phyloP scores from a whole-genome alignment of 2,888 invertebrate species.

The Cremastinae sp. region DNA sequence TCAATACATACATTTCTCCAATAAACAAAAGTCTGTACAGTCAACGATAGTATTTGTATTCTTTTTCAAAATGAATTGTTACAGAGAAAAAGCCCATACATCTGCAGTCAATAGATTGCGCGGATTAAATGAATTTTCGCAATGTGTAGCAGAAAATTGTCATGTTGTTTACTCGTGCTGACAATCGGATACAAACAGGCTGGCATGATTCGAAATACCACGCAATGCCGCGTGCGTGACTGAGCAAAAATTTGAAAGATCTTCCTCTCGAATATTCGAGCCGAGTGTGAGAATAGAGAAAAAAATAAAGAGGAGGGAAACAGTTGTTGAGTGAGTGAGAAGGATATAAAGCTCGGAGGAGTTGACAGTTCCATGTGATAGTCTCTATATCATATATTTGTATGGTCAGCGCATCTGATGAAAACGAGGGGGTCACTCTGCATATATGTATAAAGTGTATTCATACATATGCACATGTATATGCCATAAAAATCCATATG shows the following conservation, averaged over 20 bases:
- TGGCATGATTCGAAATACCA: slow-evolving; percentile 23
- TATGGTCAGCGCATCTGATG: slow-evolving; percentile 47
- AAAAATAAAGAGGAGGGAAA: too few species aligned
- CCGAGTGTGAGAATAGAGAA: slow-evolving; percentile 6
- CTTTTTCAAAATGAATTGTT: too few species aligned
- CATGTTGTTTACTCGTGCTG: slow-evolving; percentile 27
- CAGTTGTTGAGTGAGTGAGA: slow-evolving; percentile 49
- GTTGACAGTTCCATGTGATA: slow-evolving; percentile 48
- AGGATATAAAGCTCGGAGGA: slow-evolving; percentile 36
- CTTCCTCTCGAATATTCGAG: slow-evolving; percentile 41
- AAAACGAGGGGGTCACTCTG: slow-evolving; percentile 40
- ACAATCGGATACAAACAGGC: slow-evolving; percentile 26
- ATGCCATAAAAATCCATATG: slow-evolving; percentile 30
- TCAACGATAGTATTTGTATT: too few species aligned
- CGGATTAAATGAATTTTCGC: slow-evolving; percentile 1
- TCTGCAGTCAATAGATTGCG: slow-evolving; percentile 9
- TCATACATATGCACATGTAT: slow-evolving; percentile 40
- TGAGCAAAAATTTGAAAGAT: slow-evolving; percentile 57
- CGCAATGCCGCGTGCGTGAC: slow-evolving; percentile 45
- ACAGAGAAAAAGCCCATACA: neutral
- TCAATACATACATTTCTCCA: neutral
- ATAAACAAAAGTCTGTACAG: neutral
- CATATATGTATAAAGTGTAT: slow-evolving; percentile 45
- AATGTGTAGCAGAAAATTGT: slow-evolving; percentile 18
- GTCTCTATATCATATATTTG: slow-evolving; percentile 46